Base-by-base conservation (phyloP, 2,888 invertebrate species). In the Exephanes ischioxanthus region DNA sequence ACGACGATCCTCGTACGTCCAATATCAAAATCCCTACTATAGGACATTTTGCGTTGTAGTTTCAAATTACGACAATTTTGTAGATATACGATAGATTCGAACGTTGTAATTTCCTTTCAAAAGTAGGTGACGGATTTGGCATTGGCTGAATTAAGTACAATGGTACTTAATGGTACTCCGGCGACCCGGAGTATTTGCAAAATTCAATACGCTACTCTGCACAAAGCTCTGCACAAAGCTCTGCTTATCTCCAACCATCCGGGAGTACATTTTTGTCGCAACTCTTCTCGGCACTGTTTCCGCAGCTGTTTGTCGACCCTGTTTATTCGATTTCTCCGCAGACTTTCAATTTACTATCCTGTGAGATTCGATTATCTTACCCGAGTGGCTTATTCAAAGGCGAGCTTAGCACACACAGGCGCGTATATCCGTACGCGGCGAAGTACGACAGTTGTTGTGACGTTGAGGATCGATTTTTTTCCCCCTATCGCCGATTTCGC, bases 271-370 rank as follows among this genome's bases (percentile, higher is more conserved):
- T 70, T 70, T 66, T 48, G 33, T 53, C 11, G 30, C 58, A 22
- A 45, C 7, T 58, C 61, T 73, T n/a, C 19, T 1, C 55, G 14
- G 9, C 33, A n/a, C 5, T 61, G 55, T 67, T 76, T 51, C 26
- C 75, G 26, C 73, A 67, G 63, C 73, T 70, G 66, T 68, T 81
- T 71, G 78, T 71, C 73, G 58, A 61, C 41, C 73, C 30, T 68
- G 53, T 67, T 77, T 67, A 75, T 81, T 81, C 85, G 81, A 85
- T 81, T 85, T 81, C 26, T 37, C 9, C 33, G 41, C 70, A 72
- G 53, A 75, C 73, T 81, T 75, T 81, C 81, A 71, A 81, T 75
- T 75, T 70, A 55, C 53, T 37, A 67, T 80, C 71, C 76, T 71
- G 72, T 41, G 80, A 81, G 68, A 75, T 79, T 81, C 76, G 80